A percentile compares a stretch with the other conserved stretches of the same genome.
phyloP scores from a whole-genome alignment of 2,888 invertebrate genomes.

The Blera fallax region DNA sequence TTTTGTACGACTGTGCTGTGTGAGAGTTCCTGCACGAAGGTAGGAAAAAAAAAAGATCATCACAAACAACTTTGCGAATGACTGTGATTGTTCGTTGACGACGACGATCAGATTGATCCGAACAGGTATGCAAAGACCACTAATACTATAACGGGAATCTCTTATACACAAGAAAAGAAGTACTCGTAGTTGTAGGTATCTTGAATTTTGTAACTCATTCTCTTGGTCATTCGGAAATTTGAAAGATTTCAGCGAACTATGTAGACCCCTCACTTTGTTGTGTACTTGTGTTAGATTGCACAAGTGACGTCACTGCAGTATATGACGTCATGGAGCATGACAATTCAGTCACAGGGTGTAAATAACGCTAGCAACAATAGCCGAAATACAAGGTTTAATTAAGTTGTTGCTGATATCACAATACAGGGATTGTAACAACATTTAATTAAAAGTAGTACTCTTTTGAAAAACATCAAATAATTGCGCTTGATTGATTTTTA shows the following conservation, averaged over 20 bases:
- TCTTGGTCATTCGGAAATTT: slow-evolving; percentile 45
- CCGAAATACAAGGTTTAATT: slow-evolving; percentile 37
- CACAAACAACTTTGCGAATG: slow-evolving; percentile 50
- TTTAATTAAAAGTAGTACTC: slow-evolving; percentile 28
- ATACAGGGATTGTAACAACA: neutral
- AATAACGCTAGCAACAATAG: neutral
- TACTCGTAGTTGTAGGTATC: too few relatives aligned
- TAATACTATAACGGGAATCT: neutral
- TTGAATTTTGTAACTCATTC: slow-evolving; percentile 5
- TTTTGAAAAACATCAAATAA: neutral
- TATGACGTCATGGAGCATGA: slow-evolving; percentile 50
- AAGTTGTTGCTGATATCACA: slow-evolving; percentile 43
- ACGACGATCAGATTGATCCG: slow-evolving; percentile 58
- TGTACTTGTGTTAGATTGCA: slow-evolving; percentile 36
- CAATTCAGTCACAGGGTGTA: neutral
- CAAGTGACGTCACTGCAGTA: slow-evolving; percentile 49
- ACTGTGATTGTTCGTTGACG: slow-evolving; percentile 45
- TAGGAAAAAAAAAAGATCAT: slow-evolving; percentile 28
- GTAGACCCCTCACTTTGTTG: neutral
- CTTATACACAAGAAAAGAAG: neutral
- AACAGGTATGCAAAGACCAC: slow-evolving; percentile 56
- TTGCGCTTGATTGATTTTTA: slow-evolving; percentile 56
- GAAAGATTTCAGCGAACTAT: slow-evolving; percentile 29
- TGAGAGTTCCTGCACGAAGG: slow-evolving; percentile 32
- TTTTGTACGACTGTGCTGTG: slow-evolving; percentile 18